Conservation (phyloP, 1,140 invertebrate species). For the Lithobius niger region DNA sequence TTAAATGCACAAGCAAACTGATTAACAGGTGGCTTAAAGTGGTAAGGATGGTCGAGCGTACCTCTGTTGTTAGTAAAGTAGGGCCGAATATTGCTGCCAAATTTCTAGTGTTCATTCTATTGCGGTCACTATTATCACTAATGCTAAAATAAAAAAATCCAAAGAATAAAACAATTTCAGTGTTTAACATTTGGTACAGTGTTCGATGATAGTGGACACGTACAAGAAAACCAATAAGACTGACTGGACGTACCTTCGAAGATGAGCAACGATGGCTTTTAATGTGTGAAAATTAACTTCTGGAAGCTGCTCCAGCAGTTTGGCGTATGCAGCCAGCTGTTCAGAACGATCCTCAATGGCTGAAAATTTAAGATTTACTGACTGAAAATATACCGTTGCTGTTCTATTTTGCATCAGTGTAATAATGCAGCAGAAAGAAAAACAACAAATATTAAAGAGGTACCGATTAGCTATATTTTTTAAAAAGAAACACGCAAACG, state of each 20-base stretch:
- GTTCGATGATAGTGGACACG: no score
- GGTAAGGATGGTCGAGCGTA: slow-evolving; percentile 13
- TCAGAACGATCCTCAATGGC: slow-evolving; percentile 18
- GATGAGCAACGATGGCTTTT: slow-evolving; percentile 57
- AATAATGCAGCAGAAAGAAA: no score
- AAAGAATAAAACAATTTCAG: no score
- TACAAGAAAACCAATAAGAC: not conserved
- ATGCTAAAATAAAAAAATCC: slow-evolving; percentile 38
- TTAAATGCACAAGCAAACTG: slow-evolving; percentile 6
- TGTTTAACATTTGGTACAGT: no score
- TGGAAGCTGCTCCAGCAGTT: slow-evolving; percentile 48
- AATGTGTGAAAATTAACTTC: slow-evolving; percentile 54
- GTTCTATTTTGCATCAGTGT: no score
- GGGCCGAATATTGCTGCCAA: slow-evolving; percentile 73
- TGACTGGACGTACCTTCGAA: slow-evolving; percentile 36
- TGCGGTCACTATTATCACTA: slow-evolving; percentile 52
- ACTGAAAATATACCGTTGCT: slow-evolving; percentile 5
- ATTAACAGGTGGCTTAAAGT: no score
- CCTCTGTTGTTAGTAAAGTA: slow-evolving; percentile 57
- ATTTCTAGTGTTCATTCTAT: slow-evolving; percentile 65
- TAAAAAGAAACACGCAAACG: no score
- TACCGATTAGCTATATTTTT: no score
- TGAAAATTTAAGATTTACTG: slow-evolving; percentile 13
- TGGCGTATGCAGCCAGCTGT: slow-evolving; percentile 33
- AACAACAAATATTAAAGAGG: no score